Evolutionary conservation across 2,113 vertebrate genomes (phyloP).

Genomic region (Laticauda colubrina): DNA sequence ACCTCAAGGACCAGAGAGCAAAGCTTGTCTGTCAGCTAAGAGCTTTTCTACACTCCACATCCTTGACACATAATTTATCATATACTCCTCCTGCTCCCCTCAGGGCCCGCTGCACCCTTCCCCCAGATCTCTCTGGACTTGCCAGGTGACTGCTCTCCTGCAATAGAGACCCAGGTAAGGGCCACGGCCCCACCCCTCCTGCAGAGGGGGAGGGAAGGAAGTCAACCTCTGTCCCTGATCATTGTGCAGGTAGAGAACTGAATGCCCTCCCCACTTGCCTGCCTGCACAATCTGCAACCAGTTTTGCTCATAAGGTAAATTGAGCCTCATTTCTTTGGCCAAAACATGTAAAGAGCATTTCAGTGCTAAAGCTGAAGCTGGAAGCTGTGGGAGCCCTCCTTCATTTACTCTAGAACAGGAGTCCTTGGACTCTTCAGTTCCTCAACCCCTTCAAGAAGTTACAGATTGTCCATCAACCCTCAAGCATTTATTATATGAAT

Average conservation of each 20-base stretch:
- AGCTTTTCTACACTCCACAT: neutral
- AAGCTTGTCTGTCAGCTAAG: slow-evolving; percentile 36
- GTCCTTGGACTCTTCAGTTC: neutral
- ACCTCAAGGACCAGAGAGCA: slow-evolving; percentile 2
- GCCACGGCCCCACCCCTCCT: slow-evolving; percentile 37
- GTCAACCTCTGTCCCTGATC: neutral
- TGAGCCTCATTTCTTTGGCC: neutral
- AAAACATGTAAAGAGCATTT: neutral
- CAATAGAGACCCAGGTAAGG: slow-evolving; percentile 70
- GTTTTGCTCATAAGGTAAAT: neutral
- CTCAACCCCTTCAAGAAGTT: neutral
- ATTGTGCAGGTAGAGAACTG: fast-evolving
- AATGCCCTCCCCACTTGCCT: neutral
- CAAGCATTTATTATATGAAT: neutral
- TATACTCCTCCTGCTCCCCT: slow-evolving; percentile 62
- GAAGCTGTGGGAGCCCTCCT: neutral
- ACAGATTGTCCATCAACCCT: neutral
- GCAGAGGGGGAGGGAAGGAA: slow-evolving; percentile 41
- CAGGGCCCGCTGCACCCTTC: slow-evolving; percentile 65
- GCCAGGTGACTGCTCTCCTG: slow-evolving; percentile 65
- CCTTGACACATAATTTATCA: slow-evolving; percentile 62
- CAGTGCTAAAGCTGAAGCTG: neutral
- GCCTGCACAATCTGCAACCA: neutral
- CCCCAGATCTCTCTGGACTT: slow-evolving; percentile 66
- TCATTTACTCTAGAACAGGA: neutral